phyloP scores from a whole-genome alignment of 1,140 invertebrate species.

The Orchestia grillus region DNA sequence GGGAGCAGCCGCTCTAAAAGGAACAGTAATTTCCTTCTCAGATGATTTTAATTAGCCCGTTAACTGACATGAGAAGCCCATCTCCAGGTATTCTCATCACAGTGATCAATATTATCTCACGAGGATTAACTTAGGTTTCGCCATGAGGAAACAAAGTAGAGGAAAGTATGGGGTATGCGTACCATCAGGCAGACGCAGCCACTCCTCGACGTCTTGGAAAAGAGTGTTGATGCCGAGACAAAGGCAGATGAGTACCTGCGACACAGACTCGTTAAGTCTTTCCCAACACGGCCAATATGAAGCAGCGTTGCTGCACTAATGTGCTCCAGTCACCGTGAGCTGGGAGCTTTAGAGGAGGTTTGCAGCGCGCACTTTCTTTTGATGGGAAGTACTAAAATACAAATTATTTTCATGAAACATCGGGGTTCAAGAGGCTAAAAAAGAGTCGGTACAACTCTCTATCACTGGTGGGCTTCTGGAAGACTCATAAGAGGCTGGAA shows the following conservation, averaged over 20 bases:
- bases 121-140: not conserved
- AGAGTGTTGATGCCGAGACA: constrained; percentile 56
- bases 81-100: not conserved
- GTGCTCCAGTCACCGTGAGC: not conserved
- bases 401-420: not conserved
- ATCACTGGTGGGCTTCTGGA: too few species aligned
- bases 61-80: not conserved
- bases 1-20: not conserved
- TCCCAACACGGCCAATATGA: not conserved
- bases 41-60: not conserved
- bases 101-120: not conserved
- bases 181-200: constrained; percentile 38
- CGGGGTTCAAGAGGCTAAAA: not conserved
- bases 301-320: not conserved
- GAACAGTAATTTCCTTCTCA: not conserved
- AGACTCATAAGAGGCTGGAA: too few species aligned
- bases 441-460: not conserved
- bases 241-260: constrained; percentile 53
- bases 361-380: not conserved
- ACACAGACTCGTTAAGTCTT: constrained; percentile 10
- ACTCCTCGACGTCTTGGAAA: constrained; percentile 55
- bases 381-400: not conserved
- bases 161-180: not conserved
- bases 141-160: not conserved
- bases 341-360: not conserved